phyloP scores from a whole-genome alignment of 2,888 invertebrate genomes.

The Lutraria lutraria region DNA sequence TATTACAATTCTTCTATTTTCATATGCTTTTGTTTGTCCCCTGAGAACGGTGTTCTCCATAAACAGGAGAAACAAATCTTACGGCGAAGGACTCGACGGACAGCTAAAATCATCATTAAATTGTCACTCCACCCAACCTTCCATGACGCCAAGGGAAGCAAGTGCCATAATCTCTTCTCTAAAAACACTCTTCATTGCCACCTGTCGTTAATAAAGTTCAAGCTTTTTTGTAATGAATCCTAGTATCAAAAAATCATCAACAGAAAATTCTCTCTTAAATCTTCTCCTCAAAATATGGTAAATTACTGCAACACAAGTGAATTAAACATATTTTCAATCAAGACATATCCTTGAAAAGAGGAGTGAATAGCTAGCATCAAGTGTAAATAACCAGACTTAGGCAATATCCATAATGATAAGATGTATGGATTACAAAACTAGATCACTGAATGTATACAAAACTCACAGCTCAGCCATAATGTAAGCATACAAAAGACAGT shows the following conservation, averaged over 20 bases:
- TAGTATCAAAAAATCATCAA: neutral
- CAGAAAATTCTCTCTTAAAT: neutral
- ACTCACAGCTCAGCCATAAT: neutral
- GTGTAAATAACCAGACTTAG: neutral
- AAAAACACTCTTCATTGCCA: conserved; percentile 16
- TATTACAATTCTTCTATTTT: conserved; percentile 48
- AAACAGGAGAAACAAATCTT: conserved; percentile 56
- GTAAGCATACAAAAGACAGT: neutral
- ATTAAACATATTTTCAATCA: neutral
- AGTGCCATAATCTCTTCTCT: conserved; percentile 17
- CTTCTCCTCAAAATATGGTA: neutral
- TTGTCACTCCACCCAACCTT: conserved; percentile 40
- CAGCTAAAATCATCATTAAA: conserved; percentile 53
- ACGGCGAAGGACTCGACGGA: conserved; percentile 28
- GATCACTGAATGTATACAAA: neutral
- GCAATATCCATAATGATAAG: neutral
- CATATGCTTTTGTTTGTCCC: conserved; percentile 50
- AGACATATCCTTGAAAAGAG: neutral
- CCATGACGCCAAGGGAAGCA: conserved; percentile 4
- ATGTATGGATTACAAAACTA: neutral
- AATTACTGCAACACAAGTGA: neutral
- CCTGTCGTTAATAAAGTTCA: conserved; percentile 6
- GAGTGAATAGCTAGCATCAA: neutral
- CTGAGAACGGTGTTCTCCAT: conserved; percentile 32
- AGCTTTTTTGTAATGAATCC: conserved; percentile 21